These are phyloP conservation scores for Acrocera orbiculus DNA, from an alignment of 2,888 invertebrate genomes.

Conservation along the genomic window DNA sequence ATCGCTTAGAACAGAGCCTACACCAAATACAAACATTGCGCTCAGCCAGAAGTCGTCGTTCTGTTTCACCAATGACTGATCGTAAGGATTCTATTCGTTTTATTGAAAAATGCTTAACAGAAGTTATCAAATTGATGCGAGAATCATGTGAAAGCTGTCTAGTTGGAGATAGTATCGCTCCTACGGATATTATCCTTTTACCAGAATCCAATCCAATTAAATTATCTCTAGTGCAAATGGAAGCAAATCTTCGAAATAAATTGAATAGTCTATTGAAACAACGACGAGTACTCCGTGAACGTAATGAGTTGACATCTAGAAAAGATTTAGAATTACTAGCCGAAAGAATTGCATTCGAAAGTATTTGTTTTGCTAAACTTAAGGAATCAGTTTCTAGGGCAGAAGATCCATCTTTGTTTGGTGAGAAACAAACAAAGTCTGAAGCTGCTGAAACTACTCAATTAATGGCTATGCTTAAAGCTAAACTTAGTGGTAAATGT, in stretches of 20 bases:
- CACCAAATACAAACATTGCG: slow-evolving; percentile 43
- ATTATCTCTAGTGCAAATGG: slow-evolving; percentile 43
- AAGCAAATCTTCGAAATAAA: slow-evolving; percentile 49
- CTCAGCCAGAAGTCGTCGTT: slow-evolving; percentile 41
- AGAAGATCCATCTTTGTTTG: slow-evolving; percentile 39
- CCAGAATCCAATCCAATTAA: slow-evolving; percentile 36
- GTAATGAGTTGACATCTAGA: slow-evolving; percentile 47
- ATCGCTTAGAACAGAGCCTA: slow-evolving; percentile 49
- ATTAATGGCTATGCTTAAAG: slow-evolving; percentile 52
- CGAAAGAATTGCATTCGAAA: slow-evolving; percentile 66
- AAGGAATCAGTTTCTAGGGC: slow-evolving; percentile 46
- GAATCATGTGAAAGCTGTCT: slow-evolving; percentile 42
- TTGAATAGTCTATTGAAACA: slow-evolving; percentile 49
- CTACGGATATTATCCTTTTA: slow-evolving; percentile 30
- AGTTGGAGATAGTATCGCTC: slow-evolving; percentile 23
- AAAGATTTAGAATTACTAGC: slow-evolving; percentile 54
- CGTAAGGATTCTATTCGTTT: slow-evolving; percentile 42
- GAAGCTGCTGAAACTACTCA: slow-evolving; percentile 62
- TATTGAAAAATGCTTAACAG: slow-evolving; percentile 46
- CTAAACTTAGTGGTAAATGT: slow-evolving; percentile 42
- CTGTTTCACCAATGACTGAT: slow-evolving; percentile 47
- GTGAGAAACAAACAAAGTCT: slow-evolving; percentile 42
- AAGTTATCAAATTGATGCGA: slow-evolving; percentile 42
- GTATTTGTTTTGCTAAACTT: slow-evolving; percentile 49
- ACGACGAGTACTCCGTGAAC: slow-evolving; percentile 45